Evolutionary conservation across 2,888 invertebrate species (phyloP).

Genomic region (Thereva unica): DNA sequence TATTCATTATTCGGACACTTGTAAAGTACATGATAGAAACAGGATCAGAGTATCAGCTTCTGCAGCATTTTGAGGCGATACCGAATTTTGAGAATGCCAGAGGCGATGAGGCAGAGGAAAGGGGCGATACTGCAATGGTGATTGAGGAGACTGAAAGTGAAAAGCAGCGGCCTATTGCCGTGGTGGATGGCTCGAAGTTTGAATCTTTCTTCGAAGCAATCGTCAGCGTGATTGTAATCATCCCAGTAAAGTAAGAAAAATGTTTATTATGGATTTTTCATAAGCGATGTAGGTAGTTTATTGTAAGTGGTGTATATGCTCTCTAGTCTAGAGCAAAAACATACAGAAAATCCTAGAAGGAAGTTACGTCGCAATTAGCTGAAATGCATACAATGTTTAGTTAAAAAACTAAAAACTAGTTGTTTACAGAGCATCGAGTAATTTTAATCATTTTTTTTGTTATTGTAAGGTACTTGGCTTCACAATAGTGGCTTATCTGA

Average conservation of each 20-base stretch:
- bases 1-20: conserved; percentile 85
- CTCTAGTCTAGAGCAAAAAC: too few relatives aligned
- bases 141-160: conserved; percentile 17
- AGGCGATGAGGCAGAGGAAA: conserved; percentile 44
- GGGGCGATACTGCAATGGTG: background rate
- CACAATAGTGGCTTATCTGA: too few relatives aligned
- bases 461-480: too few relatives aligned
- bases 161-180: background rate
- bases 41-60: conserved; percentile 84
- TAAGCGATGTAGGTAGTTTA: too few relatives aligned
- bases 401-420: too few relatives aligned
- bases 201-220: conserved; percentile 57
- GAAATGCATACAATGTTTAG: too few relatives aligned
- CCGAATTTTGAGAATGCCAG: conserved; percentile 53
- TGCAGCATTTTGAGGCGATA: conserved; percentile 76
- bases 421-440: too few relatives aligned
- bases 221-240: conserved; percentile 57
- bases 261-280: background rate
- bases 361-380: too few relatives aligned
- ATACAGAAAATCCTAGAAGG: too few relatives aligned
- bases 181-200: conserved; percentile 57
- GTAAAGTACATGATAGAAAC: conserved; percentile 89
- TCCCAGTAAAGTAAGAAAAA: conserved; percentile 55
- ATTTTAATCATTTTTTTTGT: too few relatives aligned
- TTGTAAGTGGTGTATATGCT: too few relatives aligned